Evolutionary conservation across 2,797 vertebrate genomes (phyloP).

Genomic region (Austrolebias charrua): DNA sequence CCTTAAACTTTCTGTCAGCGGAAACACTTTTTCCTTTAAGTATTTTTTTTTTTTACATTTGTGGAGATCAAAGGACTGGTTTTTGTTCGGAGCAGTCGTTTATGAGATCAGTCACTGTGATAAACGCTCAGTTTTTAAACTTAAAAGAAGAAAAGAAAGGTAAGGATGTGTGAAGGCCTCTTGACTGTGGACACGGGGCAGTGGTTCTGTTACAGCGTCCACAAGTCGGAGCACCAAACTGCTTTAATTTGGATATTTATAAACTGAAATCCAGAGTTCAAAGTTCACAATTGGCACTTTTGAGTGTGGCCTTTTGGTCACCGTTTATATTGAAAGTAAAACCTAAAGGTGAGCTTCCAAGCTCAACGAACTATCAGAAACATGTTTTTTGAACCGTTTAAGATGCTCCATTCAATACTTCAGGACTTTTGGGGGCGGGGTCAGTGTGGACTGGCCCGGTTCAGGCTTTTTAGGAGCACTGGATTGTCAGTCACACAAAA

Average conservation of each 20-base stretch:
- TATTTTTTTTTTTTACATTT: slow-evolving; percentile 1
- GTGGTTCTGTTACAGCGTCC: slow-evolving; percentile 30
- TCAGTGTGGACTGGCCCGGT: slow-evolving; percentile 17
- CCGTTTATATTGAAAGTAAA: slow-evolving; percentile 33
- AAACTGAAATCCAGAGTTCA: slow-evolving; percentile 19
- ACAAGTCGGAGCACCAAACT: slow-evolving; percentile 33
- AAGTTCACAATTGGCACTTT: slow-evolving; percentile 40
- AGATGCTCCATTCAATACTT: slow-evolving; percentile 53
- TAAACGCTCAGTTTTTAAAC: not conserved
- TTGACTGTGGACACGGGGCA: slow-evolving; percentile 26
- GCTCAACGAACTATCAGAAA: slow-evolving; percentile 27
- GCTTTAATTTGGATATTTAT: slow-evolving; percentile 33
- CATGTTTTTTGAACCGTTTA: slow-evolving; percentile 33
- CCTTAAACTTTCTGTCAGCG: slow-evolving; percentile 15
- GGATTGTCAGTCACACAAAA: slow-evolving; percentile 34
- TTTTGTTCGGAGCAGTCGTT: slow-evolving; percentile 2
- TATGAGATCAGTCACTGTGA: slow-evolving; percentile 11
- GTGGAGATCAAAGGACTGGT: slow-evolving; percentile 9
- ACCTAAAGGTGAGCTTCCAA: slow-evolving; percentile 21
- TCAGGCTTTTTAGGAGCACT: slow-evolving; percentile 18
- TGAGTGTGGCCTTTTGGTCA: slow-evolving; percentile 49
- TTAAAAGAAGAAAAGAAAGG: not conserved
- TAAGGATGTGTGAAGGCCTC: slow-evolving; percentile 14
- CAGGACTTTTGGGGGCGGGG: slow-evolving; percentile 40
- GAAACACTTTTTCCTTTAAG: slow-evolving; percentile 15